These are phyloP conservation scores for Panulirus ornatus DNA, from an alignment of 1,140 invertebrate species.

Conservation along the genomic window DNA sequence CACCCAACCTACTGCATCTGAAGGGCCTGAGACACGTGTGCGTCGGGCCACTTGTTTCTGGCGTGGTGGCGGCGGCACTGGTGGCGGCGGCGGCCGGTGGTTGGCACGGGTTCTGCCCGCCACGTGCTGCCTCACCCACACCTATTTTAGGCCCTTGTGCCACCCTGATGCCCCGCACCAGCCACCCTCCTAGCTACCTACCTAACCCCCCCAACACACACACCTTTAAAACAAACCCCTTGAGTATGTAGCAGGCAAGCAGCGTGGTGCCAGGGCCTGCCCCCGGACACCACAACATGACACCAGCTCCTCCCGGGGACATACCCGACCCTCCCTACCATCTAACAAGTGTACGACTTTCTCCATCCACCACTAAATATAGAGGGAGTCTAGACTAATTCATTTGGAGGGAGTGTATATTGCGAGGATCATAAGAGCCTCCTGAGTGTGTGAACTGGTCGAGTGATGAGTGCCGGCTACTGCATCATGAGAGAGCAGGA, in stretches of 20 bases:
- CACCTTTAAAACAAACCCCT: conserved; percentile 22
- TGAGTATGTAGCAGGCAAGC: not conserved
- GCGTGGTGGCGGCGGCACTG: conserved; percentile 62
- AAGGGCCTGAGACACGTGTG: not conserved
- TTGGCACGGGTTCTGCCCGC: conserved; percentile 50
- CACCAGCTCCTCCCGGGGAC: not conserved
- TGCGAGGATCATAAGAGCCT: no score
- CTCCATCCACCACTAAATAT: no score
- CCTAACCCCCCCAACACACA: conserved; percentile 13
- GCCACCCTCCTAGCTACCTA: not conserved
- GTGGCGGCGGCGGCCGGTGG: conserved; percentile 59
- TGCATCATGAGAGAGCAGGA: no score
- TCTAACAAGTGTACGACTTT: no score
- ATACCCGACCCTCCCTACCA: no score
- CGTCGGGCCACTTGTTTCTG: conserved; percentile 60
- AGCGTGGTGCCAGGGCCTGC: not conserved
- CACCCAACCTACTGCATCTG: no score
- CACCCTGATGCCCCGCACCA: not conserved
- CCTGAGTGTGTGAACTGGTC: no score
- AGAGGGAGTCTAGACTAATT: no score
- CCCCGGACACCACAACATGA: not conserved
- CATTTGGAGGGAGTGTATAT: no score
- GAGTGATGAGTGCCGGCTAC: no score
- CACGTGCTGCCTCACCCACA: conserved; percentile 65
- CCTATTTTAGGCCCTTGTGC: conserved; percentile 49